Percentiles rank a stretch among this genome's conserved stretches.
phyloP scores from a whole-genome alignment of 2,888 invertebrate genomes.

The Ceriagrion tenellum region DNA sequence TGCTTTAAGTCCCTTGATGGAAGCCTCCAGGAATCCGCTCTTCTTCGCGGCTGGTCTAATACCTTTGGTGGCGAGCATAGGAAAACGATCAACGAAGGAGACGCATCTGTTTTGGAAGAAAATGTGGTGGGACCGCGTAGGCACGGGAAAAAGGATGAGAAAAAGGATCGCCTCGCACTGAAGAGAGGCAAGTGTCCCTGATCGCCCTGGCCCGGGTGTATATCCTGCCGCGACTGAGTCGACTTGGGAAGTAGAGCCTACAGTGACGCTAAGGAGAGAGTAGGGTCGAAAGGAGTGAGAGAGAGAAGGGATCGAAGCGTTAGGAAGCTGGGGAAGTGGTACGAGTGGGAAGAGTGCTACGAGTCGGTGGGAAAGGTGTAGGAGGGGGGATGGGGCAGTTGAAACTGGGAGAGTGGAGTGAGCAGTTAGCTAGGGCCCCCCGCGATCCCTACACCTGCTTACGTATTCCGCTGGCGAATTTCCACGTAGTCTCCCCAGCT shows the following conservation, averaged over 20 bases:
- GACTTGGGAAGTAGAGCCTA: no score
- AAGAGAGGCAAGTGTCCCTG: slow-evolving; percentile 2
- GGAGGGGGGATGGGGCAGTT: background rate
- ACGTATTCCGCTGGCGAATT: slow-evolving; percentile 43
- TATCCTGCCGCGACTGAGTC: no score
- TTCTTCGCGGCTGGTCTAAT: background rate
- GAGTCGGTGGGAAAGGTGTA: background rate
- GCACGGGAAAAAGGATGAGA: background rate
- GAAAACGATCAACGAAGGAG: background rate
- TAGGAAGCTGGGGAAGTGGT: no score
- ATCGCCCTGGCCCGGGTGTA: background rate
- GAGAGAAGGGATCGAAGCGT: no score
- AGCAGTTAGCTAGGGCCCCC: background rate
- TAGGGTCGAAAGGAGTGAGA: no score
- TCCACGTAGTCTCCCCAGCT: background rate
- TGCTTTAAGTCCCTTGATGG: background rate
- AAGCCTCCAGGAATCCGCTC: background rate
- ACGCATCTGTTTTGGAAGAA: background rate
- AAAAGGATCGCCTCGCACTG: background rate
- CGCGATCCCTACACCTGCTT: slow-evolving; percentile 37
- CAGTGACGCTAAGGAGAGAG: no score
- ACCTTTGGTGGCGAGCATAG: background rate
- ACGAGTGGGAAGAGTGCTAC: no score
- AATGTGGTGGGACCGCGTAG: background rate
- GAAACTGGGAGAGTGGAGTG: background rate